These are phyloP conservation scores for Bradysia coprophila DNA, from an alignment of 1,140 invertebrate genomes.

Conservation along the genomic window DNA sequence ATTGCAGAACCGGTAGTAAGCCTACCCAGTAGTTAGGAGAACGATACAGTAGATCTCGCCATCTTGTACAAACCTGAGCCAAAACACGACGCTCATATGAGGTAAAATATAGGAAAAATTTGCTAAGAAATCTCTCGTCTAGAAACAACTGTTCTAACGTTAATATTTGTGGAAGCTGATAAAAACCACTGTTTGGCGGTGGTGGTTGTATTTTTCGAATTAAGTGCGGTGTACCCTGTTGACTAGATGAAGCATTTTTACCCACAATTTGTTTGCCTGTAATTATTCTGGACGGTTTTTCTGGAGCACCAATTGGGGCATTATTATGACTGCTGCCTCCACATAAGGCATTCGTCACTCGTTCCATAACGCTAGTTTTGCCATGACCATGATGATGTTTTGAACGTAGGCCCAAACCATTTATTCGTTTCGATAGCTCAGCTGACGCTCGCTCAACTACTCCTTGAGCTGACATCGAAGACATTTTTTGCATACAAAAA, in stretches of 20 bases:
- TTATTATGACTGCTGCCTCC: conserved; percentile 30
- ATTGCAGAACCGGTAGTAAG: conserved; percentile 62
- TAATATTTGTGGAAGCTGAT: conserved; percentile 27
- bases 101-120: conserved; percentile 74
- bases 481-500: conserved; percentile 9
- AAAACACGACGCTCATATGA: conserved; percentile 55
- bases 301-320: conserved; percentile 14
- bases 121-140: conserved; percentile 65
- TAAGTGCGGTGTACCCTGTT: conserved; percentile 3
- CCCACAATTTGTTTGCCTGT: conserved; percentile 1
- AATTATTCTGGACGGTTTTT: conserved; percentile 30
- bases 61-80: conserved; percentile 65
- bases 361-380: conserved; percentile 57
- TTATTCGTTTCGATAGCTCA: conserved; percentile 71
- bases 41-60: conserved; percentile 73
- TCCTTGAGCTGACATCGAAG: conserved; percentile 24
- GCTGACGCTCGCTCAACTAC: conserved; percentile 76
- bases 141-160: conserved; percentile 58
- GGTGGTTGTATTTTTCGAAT: conserved; percentile 4
- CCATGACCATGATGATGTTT: conserved; percentile 36
- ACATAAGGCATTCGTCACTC: conserved; percentile 66
- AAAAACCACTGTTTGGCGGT: conserved; percentile 3
- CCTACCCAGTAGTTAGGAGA: conserved; percentile 69
- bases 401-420: conserved; percentile 56
- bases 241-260: background rate